phyloP scores from a whole-genome alignment of 1,140 invertebrate genomes.

The Holcopasites calliopsidis region DNA sequence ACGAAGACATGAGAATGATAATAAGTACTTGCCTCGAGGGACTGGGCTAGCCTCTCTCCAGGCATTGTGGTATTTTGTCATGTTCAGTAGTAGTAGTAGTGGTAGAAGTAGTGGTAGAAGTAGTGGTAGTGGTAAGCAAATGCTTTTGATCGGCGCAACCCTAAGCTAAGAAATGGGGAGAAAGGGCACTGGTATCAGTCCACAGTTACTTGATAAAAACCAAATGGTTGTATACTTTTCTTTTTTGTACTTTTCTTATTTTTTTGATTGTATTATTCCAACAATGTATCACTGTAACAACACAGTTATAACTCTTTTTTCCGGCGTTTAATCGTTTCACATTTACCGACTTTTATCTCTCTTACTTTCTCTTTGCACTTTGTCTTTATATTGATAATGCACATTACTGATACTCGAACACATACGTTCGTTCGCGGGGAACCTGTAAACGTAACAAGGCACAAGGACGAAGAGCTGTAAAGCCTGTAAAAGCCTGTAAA shows the following conservation, averaged over 20 bases:
- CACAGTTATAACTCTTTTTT: slow-evolving; percentile 53
- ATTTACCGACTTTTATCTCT: slow-evolving; percentile 54
- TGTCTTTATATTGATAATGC: slow-evolving; percentile 54
- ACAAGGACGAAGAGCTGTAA: slow-evolving; percentile 72
- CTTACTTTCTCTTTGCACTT: slow-evolving; percentile 56
- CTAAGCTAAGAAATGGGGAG: slow-evolving; percentile 81
- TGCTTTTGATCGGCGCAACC: slow-evolving; percentile 80
- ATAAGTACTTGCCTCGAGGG: slow-evolving; percentile 80
- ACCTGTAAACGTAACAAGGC: slow-evolving; percentile 71
- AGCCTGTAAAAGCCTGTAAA: slow-evolving; percentile 80
- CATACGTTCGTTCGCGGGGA: slow-evolving; percentile 63
- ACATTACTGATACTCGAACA: slow-evolving; percentile 52
- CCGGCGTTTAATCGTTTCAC: slow-evolving; percentile 53
- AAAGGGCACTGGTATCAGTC: slow-evolving; percentile 80
- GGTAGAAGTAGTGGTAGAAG: slow-evolving; percentile 76
- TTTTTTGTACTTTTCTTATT: slow-evolving; percentile 44
- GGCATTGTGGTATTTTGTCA: slow-evolving; percentile 80
- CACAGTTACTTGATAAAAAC: slow-evolving; percentile 70
- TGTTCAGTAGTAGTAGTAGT: slow-evolving; percentile 80
- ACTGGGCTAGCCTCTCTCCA: slow-evolving; percentile 79
- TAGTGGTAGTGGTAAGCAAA: slow-evolving; percentile 79
- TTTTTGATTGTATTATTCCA: slow-evolving; percentile 46
- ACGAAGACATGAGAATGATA: slow-evolving; percentile 73
- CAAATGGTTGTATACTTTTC: slow-evolving; percentile 50
- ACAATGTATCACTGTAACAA: slow-evolving; percentile 50